phyloP scores from a whole-genome alignment of 2,888 invertebrate species.

The Ceraclea dissimilis region DNA sequence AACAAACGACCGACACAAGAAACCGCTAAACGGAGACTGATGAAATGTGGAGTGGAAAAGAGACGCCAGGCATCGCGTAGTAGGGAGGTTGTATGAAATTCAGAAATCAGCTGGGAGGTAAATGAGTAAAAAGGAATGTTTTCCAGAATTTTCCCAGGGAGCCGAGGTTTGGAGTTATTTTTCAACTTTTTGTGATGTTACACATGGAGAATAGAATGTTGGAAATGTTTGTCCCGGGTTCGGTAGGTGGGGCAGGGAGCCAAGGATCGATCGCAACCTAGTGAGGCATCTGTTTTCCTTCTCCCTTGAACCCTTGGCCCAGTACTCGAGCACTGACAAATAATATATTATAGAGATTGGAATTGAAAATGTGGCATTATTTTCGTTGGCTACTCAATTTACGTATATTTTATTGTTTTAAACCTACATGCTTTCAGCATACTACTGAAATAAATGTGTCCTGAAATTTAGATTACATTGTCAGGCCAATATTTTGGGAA shows the following conservation, averaged over 20 bases:
- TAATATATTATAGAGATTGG: too few species aligned
- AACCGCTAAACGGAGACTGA: conserved; percentile 13
- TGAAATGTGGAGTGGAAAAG: neutral
- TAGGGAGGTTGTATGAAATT: neutral
- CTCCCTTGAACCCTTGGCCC: conserved; percentile 4
- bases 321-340: neutral
- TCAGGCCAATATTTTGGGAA: too few species aligned
- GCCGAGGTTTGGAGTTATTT: neutral
- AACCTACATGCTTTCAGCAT: too few species aligned
- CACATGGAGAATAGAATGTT: neutral
- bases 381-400: too few species aligned
- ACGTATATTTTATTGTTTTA: too few species aligned
- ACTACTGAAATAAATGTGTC: too few species aligned
- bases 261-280: conserved; percentile 19
- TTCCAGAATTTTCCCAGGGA: neutral
- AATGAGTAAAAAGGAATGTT: neutral
- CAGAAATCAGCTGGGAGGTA: neutral
- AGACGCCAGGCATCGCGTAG: neutral
- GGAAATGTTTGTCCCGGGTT: conserved; percentile 4
- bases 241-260: conserved; percentile 10
- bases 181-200: neutral
- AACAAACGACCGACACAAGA: conserved; percentile 6
- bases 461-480: too few species aligned
- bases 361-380: too few species aligned
- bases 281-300: conserved; percentile 11